phyloP scores from a whole-genome alignment of 2,888 invertebrate species.

The Crepidodera aurea region DNA sequence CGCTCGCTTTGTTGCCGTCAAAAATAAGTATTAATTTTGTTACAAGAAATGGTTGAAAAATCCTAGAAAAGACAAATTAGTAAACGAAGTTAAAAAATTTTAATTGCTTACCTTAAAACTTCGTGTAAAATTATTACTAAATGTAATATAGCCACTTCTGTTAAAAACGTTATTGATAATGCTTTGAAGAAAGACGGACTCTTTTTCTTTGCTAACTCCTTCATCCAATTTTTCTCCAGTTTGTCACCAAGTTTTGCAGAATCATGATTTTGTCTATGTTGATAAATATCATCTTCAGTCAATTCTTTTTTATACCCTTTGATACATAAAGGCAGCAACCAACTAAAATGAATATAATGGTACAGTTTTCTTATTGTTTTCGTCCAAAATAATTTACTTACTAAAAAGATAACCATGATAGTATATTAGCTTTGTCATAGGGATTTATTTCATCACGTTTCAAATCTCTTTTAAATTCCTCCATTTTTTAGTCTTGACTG shows the following conservation, averaged over 20 bases:
- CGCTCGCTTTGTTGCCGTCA: slow-evolving; percentile 6
- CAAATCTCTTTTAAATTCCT: slow-evolving; percentile 13
- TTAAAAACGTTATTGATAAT: slow-evolving; percentile 47
- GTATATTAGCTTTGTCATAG: slow-evolving; percentile 27
- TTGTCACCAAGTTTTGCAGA: slow-evolving; percentile 59
- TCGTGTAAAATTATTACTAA: background rate
- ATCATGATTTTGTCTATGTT: slow-evolving; percentile 60
- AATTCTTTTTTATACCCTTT: slow-evolving; percentile 63
- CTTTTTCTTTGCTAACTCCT: slow-evolving; percentile 41
- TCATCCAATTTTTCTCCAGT: slow-evolving; percentile 56
- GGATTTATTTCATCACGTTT: slow-evolving; percentile 33
- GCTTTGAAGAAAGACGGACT: slow-evolving; percentile 50
- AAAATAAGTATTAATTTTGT: slow-evolving; percentile 22
- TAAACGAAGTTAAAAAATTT: background rate
- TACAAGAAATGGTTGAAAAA: slow-evolving; percentile 46
- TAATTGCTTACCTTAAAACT: background rate
- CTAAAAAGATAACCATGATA: slow-evolving; percentile 39
- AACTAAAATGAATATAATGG: slow-evolving; percentile 59
- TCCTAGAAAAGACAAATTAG: slow-evolving; percentile 37
- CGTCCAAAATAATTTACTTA: slow-evolving; percentile 20
- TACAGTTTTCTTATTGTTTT: background rate
- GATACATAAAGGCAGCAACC: slow-evolving; percentile 62
- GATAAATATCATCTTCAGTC: slow-evolving; percentile 63
- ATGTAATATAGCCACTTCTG: no score
- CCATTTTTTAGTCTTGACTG: slow-evolving; percentile 15